Evolutionary conservation across 2,888 invertebrate genomes (phyloP).

Genomic region (Meta bourneti): DNA sequence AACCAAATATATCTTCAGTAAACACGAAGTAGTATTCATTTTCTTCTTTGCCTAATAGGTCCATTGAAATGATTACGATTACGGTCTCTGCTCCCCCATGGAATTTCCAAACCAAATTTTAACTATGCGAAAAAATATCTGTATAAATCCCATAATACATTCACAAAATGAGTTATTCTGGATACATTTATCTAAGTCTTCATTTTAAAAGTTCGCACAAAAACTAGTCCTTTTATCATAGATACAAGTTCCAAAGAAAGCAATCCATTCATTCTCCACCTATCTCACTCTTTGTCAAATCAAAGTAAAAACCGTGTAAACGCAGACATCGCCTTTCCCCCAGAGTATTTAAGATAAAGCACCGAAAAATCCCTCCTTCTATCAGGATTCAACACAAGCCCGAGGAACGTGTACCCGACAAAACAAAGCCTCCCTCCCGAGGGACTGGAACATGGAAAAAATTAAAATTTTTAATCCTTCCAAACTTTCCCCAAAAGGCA

Average conservation of each 20-base stretch:
- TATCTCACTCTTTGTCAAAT: neutral
- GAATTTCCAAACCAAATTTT: too few species aligned
- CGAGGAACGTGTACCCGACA: constrained; percentile 5
- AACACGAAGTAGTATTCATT: too few species aligned
- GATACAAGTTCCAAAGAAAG: neutral
- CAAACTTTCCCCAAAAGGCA: neutral
- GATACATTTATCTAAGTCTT: too few species aligned
- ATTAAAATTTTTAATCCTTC: constrained; percentile 32
- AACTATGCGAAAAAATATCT: too few species aligned
- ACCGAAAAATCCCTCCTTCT: neutral
- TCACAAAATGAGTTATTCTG: too few species aligned
- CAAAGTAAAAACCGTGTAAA: neutral
- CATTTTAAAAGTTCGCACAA: too few species aligned
- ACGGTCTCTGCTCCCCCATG: too few species aligned
- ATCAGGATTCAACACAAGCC: neutral
- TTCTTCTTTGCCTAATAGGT: too few species aligned
- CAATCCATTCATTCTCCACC: neutral
- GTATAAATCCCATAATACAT: too few species aligned
- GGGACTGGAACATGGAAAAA: constrained; percentile 4
- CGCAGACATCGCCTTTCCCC: neutral
- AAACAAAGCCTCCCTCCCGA: neutral
- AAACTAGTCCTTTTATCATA: too few species aligned
- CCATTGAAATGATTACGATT: too few species aligned
- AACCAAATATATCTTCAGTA: too few species aligned
- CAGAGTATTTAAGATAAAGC: neutral